Base-by-base conservation (phyloP, 2,888 invertebrate species). In the Cetonia aurata region DNA sequence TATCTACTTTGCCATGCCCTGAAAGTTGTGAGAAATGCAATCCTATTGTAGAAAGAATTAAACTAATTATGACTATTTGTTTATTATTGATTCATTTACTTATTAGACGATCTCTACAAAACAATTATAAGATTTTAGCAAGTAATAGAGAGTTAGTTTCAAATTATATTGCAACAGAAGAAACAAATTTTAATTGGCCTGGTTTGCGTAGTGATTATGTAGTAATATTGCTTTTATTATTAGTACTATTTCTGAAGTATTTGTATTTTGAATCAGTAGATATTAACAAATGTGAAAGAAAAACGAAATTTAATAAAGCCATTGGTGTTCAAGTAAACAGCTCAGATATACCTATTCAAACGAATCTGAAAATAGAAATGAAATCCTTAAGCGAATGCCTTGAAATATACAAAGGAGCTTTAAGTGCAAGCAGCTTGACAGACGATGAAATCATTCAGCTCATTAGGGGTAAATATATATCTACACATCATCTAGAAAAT, bases 1-100 rank as follows among this genome's bases (percentile, higher is more conserved):
- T 75, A 4, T 85, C 79, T 10, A 78, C 78, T 46, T 78, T 75
- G 72, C 69, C 79, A 70, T 71, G 78, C 41, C 87, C 90, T 62
- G 93, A 93, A 80, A 90, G 91, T 67, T 93, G 94, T 80, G 91
- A 95, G 76, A 95, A 95, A 82, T 92, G 94, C 0, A 97, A 97
- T 85, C 96, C 96, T 6, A 96, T 96, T 4, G 92, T 95, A 25
- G 96, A 97, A 83, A 88, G 96, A 72, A 96, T 98, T 1, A 98
- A 98, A 85, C 89, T 97, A 80, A 96, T 98, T 66, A 97, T 97
- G 96, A 96, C 96, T 17, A 94, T 93, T 4, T 96, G 96, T 0
- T 86, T 98, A 67, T 89, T 95, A 75, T 89, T 96, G 75, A 96
- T 98, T 0, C 96, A 98, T 83, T 89, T 92, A 15, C 92, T 93